Percentiles rank a stretch among this genome's conserved stretches.
Evolutionary conservation across 2,888 invertebrate genomes (phyloP).

Genomic region (Eupithecia inturbata): DNA sequence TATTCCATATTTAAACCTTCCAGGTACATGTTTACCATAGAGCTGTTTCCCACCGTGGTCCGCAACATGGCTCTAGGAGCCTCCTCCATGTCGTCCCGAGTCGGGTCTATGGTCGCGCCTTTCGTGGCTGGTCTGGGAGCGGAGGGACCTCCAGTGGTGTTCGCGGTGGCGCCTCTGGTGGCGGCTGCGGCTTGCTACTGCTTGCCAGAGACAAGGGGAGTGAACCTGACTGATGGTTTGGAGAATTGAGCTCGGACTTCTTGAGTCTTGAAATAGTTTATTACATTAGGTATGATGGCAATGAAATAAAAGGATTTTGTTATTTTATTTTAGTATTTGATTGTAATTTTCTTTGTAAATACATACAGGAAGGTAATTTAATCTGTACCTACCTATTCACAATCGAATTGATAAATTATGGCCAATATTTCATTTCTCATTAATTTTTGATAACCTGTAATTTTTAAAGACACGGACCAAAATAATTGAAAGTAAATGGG

Average conservation of each 20-base stretch:
- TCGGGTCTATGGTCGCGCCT: constrained; percentile 90
- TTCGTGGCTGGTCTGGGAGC: constrained; percentile 79
- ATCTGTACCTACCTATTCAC: no score
- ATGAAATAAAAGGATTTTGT: no score
- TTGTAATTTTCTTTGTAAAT: no score
- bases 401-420: not conserved
- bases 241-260: constrained; percentile 16
- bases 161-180: constrained; percentile 71
- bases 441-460: not conserved
- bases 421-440: not conserved
- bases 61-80: constrained; percentile 86
- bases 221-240: constrained; percentile 27
- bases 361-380: no score
- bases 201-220: constrained; percentile 87
- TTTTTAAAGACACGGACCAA: not conserved
- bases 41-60: constrained; percentile 85
- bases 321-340: no score
- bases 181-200: constrained; percentile 84
- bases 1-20: constrained; percentile 11
- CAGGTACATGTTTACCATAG: constrained; percentile 75
- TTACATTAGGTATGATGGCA: no score
- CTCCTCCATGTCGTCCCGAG: constrained; percentile 89
- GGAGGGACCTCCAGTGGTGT: constrained; percentile 31
- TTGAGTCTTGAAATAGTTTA: no score
- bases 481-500: not conserved